These are phyloP conservation scores for Chrysocyon brachyurus DNA, from an alignment of 2,797 vertebrate species.

Conservation along the genomic window DNA sequence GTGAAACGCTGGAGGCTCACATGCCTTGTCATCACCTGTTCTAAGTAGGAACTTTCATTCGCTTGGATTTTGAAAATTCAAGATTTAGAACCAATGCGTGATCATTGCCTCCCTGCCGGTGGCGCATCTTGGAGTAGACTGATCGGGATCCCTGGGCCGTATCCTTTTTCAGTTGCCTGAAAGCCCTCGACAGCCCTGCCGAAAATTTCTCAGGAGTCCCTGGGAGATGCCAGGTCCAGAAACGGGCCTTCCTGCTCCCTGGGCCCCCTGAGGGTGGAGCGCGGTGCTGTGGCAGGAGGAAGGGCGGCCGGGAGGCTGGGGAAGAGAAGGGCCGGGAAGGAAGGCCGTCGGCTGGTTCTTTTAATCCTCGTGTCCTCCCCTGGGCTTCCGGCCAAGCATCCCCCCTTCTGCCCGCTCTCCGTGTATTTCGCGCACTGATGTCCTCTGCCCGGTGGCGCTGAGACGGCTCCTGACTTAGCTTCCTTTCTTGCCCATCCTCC, in stretches of 20 bases:
- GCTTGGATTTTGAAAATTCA: conserved; percentile 42
- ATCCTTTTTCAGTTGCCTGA: neutral
- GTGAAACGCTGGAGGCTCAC: neutral
- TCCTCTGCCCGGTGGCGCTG: neutral
- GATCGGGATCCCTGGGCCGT: neutral
- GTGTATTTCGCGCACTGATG: neutral
- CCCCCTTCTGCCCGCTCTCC: neutral
- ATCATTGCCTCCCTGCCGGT: neutral
- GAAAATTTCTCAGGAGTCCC: neutral
- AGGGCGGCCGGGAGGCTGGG: neutral
- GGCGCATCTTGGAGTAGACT: no score
- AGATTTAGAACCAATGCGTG: neutral
- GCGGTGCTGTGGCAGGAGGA: neutral
- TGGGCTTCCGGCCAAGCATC: neutral
- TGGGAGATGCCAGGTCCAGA: neutral
- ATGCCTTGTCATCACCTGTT: neutral
- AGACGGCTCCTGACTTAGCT: neutral
- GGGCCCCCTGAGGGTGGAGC: neutral
- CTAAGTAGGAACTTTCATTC: neutral
- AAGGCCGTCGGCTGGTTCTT: neutral
- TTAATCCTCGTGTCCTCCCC: neutral
- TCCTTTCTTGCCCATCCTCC: neutral
- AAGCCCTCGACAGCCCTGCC: neutral
- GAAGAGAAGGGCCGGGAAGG: neutral
- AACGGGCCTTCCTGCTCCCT: neutral